phyloP scores from a whole-genome alignment of 1,140 invertebrate species.

The Teleogryllus occipitalis region DNA sequence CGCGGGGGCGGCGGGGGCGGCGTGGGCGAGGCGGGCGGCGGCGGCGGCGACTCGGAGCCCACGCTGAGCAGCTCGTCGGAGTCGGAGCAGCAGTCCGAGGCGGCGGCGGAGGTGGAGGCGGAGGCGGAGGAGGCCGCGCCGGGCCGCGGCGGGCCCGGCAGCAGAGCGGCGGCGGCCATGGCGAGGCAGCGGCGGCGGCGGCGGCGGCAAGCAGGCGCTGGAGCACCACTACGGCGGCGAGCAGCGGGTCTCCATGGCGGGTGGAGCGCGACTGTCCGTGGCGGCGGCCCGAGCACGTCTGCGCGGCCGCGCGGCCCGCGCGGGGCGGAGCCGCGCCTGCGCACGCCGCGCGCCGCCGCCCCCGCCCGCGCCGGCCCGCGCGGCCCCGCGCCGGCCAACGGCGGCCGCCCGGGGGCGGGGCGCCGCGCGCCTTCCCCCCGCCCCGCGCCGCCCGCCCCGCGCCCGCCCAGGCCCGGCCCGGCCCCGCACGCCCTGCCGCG shows the following conservation, averaged over 20 bases:
- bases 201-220: neutral
- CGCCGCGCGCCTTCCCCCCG: constrained; percentile 8
- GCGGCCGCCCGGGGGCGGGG: neutral
- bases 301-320: neutral
- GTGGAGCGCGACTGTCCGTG: neutral
- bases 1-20: neutral
- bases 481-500: constrained; percentile 15
- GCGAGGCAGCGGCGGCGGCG: neutral
- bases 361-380: neutral
- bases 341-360: neutral
- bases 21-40: neutral
- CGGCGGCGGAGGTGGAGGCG: neutral
- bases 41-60: neutral
- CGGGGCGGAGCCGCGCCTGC: neutral
- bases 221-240: neutral
- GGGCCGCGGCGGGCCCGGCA: neutral
- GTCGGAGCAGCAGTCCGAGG: neutral
- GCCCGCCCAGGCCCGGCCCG: constrained; percentile 13
- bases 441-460: constrained; percentile 24
- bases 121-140: neutral
- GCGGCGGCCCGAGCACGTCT: neutral
- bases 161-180: neutral
- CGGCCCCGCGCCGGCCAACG: neutral
- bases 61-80: neutral
- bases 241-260: neutral